phyloP scores from a whole-genome alignment of 1,140 invertebrate genomes.

The Bombus soroeensis region DNA sequence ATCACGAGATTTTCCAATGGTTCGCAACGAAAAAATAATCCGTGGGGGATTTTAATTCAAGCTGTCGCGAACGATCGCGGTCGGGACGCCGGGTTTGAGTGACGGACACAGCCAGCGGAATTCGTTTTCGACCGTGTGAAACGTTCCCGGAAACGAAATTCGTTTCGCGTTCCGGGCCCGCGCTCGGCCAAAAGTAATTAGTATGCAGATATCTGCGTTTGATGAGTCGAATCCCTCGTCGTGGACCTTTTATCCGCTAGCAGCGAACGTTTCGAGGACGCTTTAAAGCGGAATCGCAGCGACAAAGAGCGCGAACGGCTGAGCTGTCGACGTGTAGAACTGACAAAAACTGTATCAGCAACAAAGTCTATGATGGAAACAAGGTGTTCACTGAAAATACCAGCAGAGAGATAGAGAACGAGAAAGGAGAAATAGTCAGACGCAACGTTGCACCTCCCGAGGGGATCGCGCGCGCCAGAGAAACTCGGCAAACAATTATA shows the following conservation, averaged over 20 bases:
- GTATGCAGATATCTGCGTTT: background rate
- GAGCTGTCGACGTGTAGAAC: background rate
- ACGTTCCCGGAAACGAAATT: constrained; percentile 3
- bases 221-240: background rate
- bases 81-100: background rate
- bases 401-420: background rate
- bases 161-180: background rate
- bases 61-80: constrained; percentile 4
- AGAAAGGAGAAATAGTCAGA: constrained; percentile 8
- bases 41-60: background rate
- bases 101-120: constrained; percentile 1
- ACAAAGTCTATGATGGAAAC: constrained; percentile 28
- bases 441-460: constrained; percentile 41
- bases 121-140: constrained; percentile 6
- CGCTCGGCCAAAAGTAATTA: constrained; percentile 26
- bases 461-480: constrained; percentile 62
- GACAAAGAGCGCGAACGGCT: too few species aligned
- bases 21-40: background rate
- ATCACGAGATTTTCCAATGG: too few species aligned
- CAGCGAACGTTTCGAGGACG: background rate
- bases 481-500: constrained; percentile 78
- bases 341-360: constrained; percentile 18
- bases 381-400: constrained; percentile 38
- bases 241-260: background rate
- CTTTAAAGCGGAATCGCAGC: too few species aligned